These are phyloP conservation scores for Diabrotica undecimpunctata DNA, from an alignment of 1,140 invertebrate species.

Conservation along the genomic window DNA sequence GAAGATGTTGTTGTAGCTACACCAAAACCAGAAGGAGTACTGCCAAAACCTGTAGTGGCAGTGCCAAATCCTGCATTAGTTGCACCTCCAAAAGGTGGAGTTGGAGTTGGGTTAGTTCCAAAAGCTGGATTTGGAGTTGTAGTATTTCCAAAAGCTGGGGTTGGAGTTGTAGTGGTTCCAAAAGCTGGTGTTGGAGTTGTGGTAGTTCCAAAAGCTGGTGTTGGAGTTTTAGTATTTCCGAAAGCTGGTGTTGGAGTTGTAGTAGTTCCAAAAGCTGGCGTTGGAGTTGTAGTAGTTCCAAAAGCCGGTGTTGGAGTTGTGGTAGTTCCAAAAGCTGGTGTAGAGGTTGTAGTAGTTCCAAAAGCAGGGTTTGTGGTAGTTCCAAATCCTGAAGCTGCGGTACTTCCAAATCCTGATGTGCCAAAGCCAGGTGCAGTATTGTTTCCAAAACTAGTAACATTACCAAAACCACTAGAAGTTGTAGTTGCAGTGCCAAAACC, in stretches of 20 bases:
- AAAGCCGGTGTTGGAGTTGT: neutral
- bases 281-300: neutral
- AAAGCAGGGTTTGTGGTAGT: constrained; percentile 4
- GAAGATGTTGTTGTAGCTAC: neutral
- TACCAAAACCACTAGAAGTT: neutral
- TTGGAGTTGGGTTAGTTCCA: neutral
- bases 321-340: constrained; percentile 5
- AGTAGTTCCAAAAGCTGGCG: neutral
- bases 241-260: constrained; percentile 4
- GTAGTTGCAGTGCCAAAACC: neutral
- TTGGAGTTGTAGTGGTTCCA: neutral
- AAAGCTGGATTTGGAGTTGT: constrained; percentile 6
- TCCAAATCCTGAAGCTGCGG: constrained; percentile 5
- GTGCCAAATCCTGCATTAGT: constrained; percentile 3
- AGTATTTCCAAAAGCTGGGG: neutral
- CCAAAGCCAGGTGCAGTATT: neutral
- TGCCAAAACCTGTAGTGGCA: neutral
- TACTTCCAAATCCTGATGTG: constrained; percentile 6
- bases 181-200: neutral
- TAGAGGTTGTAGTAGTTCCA: constrained; percentile 4
- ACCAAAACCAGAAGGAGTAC: neutral
- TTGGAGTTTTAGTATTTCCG: neutral
- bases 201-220: neutral
- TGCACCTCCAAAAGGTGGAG: neutral
- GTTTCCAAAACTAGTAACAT: constrained; percentile 10